Evolutionary conservation across 1,140 invertebrate species (phyloP).

Genomic region (Linepithema humile): DNA sequence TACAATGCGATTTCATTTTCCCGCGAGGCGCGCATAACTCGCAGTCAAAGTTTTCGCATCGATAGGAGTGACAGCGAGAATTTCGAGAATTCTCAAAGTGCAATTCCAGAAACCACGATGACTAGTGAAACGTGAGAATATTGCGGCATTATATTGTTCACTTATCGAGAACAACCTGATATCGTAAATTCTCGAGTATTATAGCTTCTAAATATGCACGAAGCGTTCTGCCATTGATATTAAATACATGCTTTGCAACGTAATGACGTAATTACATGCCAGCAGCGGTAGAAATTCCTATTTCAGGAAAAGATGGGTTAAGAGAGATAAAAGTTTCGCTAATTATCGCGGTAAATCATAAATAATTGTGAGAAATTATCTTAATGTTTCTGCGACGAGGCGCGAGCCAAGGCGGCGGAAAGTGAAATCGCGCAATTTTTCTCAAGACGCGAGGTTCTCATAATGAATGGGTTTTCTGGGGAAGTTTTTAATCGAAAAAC

Average conservation of each 20-base stretch:
- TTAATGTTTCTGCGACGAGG: not conserved
- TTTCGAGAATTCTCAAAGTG: not conserved
- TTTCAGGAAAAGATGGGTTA: not conserved
- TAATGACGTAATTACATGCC: not conserved
- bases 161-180: not conserved
- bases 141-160: not conserved
- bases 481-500: conserved; percentile 11
- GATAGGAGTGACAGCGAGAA: not conserved
- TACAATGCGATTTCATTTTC: not conserved
- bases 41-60: conserved; percentile 1
- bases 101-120: not conserved
- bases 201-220: not conserved
- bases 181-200: not conserved
- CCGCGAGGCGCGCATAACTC: not conserved
- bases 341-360: not conserved
- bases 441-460: not conserved
- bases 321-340: too few relatives aligned
- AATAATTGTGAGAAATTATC: not conserved
- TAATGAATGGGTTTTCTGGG: not conserved
- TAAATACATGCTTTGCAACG: not conserved
- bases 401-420: not conserved
- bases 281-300: not conserved
- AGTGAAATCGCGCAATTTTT: conserved; percentile 40
- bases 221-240: not conserved
- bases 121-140: not conserved